These are phyloP conservation scores for Trissoscelio sp. DNA, from an alignment of 2,888 invertebrate genomes.

Conservation along the genomic window DNA sequence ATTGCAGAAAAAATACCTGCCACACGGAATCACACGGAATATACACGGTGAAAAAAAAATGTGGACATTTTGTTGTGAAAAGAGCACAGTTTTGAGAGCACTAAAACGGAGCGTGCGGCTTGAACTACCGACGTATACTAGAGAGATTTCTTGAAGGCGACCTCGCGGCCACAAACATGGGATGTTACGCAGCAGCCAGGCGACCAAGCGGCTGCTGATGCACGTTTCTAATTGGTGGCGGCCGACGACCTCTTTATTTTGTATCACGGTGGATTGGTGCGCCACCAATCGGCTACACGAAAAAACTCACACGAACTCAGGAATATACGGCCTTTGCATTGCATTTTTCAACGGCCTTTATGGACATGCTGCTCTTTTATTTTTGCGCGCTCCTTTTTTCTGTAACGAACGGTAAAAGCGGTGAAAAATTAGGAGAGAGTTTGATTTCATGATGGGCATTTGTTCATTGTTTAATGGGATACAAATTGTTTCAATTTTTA, in stretches of 20 bases:
- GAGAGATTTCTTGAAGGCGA: constrained; percentile 30
- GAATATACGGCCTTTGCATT: neutral
- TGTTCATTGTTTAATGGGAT: no score
- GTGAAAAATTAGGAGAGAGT: neutral
- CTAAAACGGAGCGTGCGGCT: no score
- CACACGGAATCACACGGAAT: no score
- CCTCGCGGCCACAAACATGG: constrained; percentile 25
- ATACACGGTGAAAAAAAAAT: no score
- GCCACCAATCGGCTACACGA: constrained; percentile 59
- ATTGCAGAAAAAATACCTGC: no score
- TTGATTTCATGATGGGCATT: no score
- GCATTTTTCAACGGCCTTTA: neutral
- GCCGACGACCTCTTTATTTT: constrained; percentile 68
- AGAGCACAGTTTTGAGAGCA: no score
- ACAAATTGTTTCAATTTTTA: no score
- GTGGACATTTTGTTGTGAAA: no score
- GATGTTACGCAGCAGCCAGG: constrained; percentile 56
- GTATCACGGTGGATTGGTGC: constrained; percentile 57
- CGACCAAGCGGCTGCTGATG: constrained; percentile 59
- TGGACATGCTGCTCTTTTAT: no score
- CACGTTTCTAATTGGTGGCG: constrained; percentile 69
- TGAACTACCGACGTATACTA: constrained; percentile 55
- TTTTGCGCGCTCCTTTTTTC: neutral
- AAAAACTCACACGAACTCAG: constrained; percentile 52
- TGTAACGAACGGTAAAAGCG: neutral